Evolutionary conservation across 1,140 invertebrate species (phyloP).

Genomic region (Drosophila mojavensis): DNA sequence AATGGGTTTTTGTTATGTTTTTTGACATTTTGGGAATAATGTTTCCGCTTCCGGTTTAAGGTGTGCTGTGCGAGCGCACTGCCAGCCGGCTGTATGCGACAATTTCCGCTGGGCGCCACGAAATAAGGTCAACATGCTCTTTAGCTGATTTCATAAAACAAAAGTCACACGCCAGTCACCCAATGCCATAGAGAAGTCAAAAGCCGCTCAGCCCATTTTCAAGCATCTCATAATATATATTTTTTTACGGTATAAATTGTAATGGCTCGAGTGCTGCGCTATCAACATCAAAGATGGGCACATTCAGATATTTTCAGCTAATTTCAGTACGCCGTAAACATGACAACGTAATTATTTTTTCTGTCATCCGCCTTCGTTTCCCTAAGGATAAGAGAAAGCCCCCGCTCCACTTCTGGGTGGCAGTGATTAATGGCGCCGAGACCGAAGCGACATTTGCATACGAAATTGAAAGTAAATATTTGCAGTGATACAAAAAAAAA

Average conservation of each 20-base stretch:
- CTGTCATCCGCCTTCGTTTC: conserved; percentile 33
- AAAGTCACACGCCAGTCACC: conserved; percentile 28
- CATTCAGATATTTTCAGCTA: conserved; percentile 74
- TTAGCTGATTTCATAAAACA: conserved; percentile 62
- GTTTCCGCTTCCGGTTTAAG: conserved; percentile 81
- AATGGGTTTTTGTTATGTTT: conserved; percentile 79
- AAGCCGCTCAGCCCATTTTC: conserved; percentile 1
- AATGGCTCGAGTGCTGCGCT: conserved; percentile 14
- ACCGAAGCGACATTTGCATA: conserved; percentile 68
- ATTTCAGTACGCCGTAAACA: conserved; percentile 76
- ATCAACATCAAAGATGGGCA: conserved; percentile 71
- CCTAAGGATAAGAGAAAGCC: conserved; percentile 33
- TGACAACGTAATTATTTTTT: conserved; percentile 82
- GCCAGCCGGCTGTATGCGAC: conserved; percentile 54
- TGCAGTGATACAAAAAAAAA: conserved; percentile 60
- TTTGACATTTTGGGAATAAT: conserved; percentile 82
- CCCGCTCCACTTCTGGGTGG: not conserved
- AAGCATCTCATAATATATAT: not conserved
- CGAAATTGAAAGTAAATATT: conserved; percentile 81
- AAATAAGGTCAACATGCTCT: conserved; percentile 70
- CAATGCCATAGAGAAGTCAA: conserved; percentile 16
- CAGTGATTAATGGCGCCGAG: conserved; percentile 65
- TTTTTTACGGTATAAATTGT: conserved; percentile 7
- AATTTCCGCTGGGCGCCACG: conserved; percentile 59
- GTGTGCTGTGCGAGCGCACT: conserved; percentile 57